Conservation (phyloP, 2,888 invertebrate species). For the Pasiphila rectangulata region DNA sequence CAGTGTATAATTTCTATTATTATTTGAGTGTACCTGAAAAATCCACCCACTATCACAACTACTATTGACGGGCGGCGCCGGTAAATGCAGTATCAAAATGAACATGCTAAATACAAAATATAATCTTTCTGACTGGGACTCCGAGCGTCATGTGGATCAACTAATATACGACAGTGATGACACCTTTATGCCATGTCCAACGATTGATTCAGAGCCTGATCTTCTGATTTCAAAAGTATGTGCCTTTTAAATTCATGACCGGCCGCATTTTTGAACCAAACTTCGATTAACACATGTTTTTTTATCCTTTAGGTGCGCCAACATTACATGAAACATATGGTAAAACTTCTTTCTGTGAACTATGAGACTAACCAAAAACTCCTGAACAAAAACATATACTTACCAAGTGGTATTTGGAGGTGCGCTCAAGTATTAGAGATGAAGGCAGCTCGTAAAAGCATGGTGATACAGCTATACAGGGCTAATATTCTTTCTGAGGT, state of each 20-base stretch:
- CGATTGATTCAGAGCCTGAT: constrained; percentile 65
- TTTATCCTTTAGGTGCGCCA: constrained; percentile 61
- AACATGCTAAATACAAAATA: constrained; percentile 15
- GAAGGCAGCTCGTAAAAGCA: constrained; percentile 65
- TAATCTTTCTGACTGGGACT: constrained; percentile 34
- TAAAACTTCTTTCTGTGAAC: constrained; percentile 62
- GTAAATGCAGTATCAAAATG: constrained; percentile 17
- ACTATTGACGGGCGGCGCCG: too few species aligned
- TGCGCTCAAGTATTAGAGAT: constrained; percentile 71
- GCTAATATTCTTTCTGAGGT: constrained; percentile 62
- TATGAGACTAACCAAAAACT: constrained; percentile 68
- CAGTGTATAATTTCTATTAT: too few species aligned
- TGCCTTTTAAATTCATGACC: too few species aligned
- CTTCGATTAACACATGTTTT: neutral
- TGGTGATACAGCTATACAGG: constrained; percentile 70
- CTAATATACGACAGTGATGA: constrained; percentile 58
- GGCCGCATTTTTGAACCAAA: too few species aligned
- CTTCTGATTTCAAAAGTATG: constrained; percentile 70
- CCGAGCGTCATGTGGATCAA: constrained; percentile 50
- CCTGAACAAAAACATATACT: constrained; percentile 62
- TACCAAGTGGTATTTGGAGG: constrained; percentile 73
- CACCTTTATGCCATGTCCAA: constrained; percentile 58
- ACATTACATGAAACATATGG: constrained; percentile 70
- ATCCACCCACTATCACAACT: too few species aligned
- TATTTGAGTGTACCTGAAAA: too few species aligned